Conservation (phyloP, 2,888 invertebrate species). For the Trimorus sp. region DNA sequence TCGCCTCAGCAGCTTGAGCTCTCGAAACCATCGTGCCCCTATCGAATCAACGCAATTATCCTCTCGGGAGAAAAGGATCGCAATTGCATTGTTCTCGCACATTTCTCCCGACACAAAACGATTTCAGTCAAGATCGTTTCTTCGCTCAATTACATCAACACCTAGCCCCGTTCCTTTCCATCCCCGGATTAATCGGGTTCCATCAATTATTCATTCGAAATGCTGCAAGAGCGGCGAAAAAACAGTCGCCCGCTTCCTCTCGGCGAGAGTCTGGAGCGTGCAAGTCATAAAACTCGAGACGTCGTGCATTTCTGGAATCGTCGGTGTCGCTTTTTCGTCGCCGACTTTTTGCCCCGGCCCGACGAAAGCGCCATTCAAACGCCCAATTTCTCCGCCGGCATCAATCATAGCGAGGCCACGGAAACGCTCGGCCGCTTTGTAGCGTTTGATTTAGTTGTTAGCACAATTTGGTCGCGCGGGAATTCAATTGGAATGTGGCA, state of each 20-base stretch:
- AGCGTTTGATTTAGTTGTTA: not conserved
- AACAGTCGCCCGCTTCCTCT: not conserved
- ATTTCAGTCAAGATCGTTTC: slow-evolving; percentile 47
- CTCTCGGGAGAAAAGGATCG: no score
- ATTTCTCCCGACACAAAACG: slow-evolving; percentile 43
- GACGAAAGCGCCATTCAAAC: slow-evolving; percentile 20
- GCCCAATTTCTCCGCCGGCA: slow-evolving; percentile 31
- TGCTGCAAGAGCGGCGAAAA: slow-evolving; percentile 26
- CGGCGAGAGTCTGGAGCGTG: slow-evolving; percentile 14
- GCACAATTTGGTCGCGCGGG: no score
- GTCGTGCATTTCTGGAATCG: slow-evolving; percentile 38
- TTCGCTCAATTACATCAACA: slow-evolving; percentile 50
- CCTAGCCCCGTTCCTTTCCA: not conserved
- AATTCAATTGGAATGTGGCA: no score
- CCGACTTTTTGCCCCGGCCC: slow-evolving; percentile 10
- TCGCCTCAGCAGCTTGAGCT: no score
- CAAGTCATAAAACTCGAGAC: slow-evolving; percentile 38
- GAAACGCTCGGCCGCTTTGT: slow-evolving; percentile 1
- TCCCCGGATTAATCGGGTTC: not conserved
- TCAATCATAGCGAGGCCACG: slow-evolving; percentile 25
- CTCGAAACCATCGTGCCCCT: no score
- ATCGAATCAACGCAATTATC: no score
- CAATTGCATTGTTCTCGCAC: slow-evolving; percentile 32
- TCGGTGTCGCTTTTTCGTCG: slow-evolving; percentile 21
- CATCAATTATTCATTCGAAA: slow-evolving; percentile 43